A percentile compares a stretch with the other conserved stretches of the same genome.
phyloP scores from a whole-genome alignment of 2,113 vertebrate genomes.

The Rhinogobius similis region DNA sequence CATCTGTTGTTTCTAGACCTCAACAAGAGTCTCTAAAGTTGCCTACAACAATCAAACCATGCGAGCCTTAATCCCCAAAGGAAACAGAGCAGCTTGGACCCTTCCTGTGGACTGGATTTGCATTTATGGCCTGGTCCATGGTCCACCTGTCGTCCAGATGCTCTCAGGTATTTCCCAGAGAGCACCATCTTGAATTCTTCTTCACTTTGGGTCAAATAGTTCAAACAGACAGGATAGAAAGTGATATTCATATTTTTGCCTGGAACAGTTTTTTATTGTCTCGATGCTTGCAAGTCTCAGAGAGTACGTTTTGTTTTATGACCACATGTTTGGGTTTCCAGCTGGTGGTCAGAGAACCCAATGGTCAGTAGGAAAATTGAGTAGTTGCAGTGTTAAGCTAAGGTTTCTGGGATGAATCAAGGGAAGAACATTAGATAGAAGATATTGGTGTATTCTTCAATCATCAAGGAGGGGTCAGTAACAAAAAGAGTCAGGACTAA shows the following conservation, averaged over 20 bases:
- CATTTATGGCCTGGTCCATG: neutral
- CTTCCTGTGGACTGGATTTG: neutral
- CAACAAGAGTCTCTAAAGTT: neutral
- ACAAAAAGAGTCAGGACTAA: neutral
- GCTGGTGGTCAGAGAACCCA: neutral
- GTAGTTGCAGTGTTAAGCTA: neutral
- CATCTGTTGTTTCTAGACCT: neutral
- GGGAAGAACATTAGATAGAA: neutral
- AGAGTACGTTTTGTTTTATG: neutral
- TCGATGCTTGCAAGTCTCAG: neutral
- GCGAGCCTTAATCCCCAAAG: conserved; percentile 1
- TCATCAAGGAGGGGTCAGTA: too few species aligned
- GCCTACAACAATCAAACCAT: neutral
- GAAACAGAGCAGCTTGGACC: neutral
- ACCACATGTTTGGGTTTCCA: neutral
- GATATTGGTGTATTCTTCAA: too few species aligned
- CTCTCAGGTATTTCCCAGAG: neutral
- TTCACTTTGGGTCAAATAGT: neutral
- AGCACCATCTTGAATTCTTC: neutral
- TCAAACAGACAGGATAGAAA: neutral
- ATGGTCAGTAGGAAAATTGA: neutral
- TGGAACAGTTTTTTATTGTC: neutral
- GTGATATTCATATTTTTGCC: neutral
- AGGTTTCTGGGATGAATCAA: neutral
- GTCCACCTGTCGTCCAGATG: conserved; percentile 7